phyloP scores from a whole-genome alignment of 2,888 invertebrate species.

The Rotaria magnacalcarata region DNA sequence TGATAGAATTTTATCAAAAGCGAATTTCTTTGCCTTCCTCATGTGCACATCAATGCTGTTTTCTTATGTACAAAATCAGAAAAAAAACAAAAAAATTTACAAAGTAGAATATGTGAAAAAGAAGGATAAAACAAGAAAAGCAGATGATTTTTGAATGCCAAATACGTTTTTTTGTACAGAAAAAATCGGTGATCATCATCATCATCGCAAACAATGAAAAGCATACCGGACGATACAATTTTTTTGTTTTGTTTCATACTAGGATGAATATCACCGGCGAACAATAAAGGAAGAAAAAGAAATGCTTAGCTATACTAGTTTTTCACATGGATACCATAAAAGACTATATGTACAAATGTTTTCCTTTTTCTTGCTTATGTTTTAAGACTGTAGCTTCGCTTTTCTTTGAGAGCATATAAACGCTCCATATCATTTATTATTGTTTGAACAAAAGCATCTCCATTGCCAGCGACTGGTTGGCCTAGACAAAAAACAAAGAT shows the following conservation, averaged over 20 bases:
- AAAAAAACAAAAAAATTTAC: not conserved
- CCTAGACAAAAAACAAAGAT: not conserved
- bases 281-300: not conserved
- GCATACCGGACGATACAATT: not conserved
- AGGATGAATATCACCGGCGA: conserved; percentile 35
- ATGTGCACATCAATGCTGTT: not conserved
- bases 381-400: conserved; percentile 33
- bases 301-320: not conserved
- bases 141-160: conserved; percentile 7
- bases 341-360: not conserved
- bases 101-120: not conserved
- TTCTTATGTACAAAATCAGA: not conserved
- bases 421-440: conserved; percentile 38
- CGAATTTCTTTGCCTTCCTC: too few relatives aligned
- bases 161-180: not conserved
- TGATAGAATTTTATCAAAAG: too few relatives aligned
- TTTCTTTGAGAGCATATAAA: conserved; percentile 4
- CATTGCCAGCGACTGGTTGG: conserved; percentile 40
- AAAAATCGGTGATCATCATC: conserved; percentile 22
- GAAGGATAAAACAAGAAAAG: not conserved
- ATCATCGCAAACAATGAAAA: not conserved
- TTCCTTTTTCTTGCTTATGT: not conserved
- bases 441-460: conserved; percentile 44
- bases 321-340: not conserved
- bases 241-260: conserved; percentile 17